Conservation (phyloP, 2,888 invertebrate genomes). For the Drosophila algonquin region DNA sequence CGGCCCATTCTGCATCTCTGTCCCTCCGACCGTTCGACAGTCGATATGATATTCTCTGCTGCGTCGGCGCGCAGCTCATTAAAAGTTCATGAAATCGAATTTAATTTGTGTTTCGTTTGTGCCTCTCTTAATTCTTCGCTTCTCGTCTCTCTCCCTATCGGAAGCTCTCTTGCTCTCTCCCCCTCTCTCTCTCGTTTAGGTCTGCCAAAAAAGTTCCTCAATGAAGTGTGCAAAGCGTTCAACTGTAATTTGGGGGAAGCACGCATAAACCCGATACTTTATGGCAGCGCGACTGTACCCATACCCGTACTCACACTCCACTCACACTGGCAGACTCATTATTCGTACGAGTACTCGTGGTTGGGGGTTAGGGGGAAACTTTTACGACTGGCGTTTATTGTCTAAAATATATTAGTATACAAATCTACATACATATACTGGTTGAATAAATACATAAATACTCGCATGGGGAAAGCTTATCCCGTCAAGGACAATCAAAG, state of each 20-base stretch:
- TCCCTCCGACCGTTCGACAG: constrained; percentile 12
- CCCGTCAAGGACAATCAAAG: constrained; percentile 54
- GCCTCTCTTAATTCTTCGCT: constrained; percentile 27
- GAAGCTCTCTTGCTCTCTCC: not conserved
- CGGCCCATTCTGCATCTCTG: constrained; percentile 30
- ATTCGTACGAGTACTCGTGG: constrained; percentile 43
- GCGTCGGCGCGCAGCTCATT: constrained; percentile 66
- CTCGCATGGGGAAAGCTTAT: constrained; percentile 9
- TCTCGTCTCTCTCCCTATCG: not conserved
- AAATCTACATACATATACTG: not conserved
- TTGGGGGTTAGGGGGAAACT: constrained; percentile 48
- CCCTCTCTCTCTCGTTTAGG: not conserved
- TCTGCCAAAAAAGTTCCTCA: constrained; percentile 19
- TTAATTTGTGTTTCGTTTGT: constrained; percentile 28
- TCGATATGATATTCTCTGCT: constrained; percentile 20
- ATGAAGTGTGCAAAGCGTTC: constrained; percentile 39
- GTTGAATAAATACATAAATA: not conserved
- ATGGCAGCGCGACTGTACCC: constrained; percentile 15
- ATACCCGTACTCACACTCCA: not conserved
- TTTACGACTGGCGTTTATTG: constrained; percentile 68
- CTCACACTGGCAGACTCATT: constrained; percentile 1
- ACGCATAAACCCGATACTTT: constrained; percentile 36
- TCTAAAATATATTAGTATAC: constrained; percentile 60
- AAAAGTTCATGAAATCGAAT: constrained; percentile 62
- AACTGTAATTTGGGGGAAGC: constrained; percentile 39